phyloP scores from a whole-genome alignment of 2,113 vertebrate genomes.

The Mormyrus lacerda region DNA sequence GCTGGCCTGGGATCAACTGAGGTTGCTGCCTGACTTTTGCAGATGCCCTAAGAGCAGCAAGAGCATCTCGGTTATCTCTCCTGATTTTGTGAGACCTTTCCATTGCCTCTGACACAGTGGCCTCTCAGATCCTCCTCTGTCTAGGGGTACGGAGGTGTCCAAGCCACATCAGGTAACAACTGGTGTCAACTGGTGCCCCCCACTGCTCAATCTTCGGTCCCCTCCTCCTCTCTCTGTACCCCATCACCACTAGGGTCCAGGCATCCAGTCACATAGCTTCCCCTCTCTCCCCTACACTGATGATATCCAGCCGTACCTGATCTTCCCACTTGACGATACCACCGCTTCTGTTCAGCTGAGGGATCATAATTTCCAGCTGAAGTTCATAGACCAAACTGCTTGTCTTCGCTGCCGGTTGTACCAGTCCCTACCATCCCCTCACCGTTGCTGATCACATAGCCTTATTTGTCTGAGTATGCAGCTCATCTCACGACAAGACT shows the following conservation, averaged over 20 bases:
- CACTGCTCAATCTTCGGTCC: neutral
- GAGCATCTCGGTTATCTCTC: neutral
- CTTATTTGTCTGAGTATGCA: neutral
- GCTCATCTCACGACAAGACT: neutral
- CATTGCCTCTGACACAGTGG: neutral
- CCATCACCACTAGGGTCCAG: neutral
- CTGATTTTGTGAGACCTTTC: neutral
- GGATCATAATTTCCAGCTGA: neutral
- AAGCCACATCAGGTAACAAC: neutral
- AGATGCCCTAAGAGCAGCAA: neutral
- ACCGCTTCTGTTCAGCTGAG: neutral
- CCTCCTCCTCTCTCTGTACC: neutral
- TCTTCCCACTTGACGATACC: neutral
- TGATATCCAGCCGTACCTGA: neutral
- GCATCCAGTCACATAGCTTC: neutral
- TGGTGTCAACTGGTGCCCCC: neutral
- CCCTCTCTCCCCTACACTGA: neutral
- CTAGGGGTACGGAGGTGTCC: neutral
- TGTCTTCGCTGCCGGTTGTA: neutral
- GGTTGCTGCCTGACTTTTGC: neutral
- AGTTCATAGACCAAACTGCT: neutral
- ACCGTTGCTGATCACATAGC: neutral
- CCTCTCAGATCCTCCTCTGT: neutral
- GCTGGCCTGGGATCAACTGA: neutral
- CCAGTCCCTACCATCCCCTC: neutral